Evolutionary conservation across 2,888 invertebrate species (phyloP), one percentile per base, ranked within the genome.

Genomic region (Tetragnatha montana): DNA sequence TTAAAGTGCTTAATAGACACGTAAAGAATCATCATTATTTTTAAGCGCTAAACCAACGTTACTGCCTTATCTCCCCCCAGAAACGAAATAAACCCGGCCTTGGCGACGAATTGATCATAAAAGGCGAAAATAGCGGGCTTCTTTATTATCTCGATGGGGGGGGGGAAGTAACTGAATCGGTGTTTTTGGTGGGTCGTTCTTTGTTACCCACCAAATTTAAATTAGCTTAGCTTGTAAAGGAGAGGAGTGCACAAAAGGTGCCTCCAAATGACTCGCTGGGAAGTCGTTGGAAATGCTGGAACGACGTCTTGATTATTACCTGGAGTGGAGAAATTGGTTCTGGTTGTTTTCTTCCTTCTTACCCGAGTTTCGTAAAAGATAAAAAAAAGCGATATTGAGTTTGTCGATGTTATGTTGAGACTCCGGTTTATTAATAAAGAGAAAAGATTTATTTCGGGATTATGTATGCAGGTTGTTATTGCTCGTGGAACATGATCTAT

Each of bases 21-120:
- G 88, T 80, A 83, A 84, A 88, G 80, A 83, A 84, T 84, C 83
- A 84, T 84, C 88, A 74, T 88, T 88, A 88, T 83, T 88, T 88
- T 83, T 88, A 88, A 88, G 74, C 83, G 79, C 79, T 79, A 83
- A 88, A 83, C 83, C 68, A 35, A 73, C 69, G 79, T 60, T 80
- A 83, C 80, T 49, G 12, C 74, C 68, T 83, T 83, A 83, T 88
- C 83, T 80, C 21, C 69, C 79, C 73, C 73, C 60, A 35, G 60
- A 83, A 73, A 60, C 69, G 79, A 83, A 88, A 88, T 82, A 82
- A 88, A 88, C 51, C 81, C 14, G n/a, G 74, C 51, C 68, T 75
- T 75, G 68, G 80, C 79, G 86, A 83, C 83, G 83, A 88, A 83
- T 88, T 78, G 82, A 82, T 88, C 88, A 88, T 88, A 88, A 88